Percentiles rank a stretch among this genome's conserved stretches.
These are phyloP conservation scores for Ceyx erithaca DNA, from an alignment of 2,797 vertebrate species.

Conservation along the genomic window DNA sequence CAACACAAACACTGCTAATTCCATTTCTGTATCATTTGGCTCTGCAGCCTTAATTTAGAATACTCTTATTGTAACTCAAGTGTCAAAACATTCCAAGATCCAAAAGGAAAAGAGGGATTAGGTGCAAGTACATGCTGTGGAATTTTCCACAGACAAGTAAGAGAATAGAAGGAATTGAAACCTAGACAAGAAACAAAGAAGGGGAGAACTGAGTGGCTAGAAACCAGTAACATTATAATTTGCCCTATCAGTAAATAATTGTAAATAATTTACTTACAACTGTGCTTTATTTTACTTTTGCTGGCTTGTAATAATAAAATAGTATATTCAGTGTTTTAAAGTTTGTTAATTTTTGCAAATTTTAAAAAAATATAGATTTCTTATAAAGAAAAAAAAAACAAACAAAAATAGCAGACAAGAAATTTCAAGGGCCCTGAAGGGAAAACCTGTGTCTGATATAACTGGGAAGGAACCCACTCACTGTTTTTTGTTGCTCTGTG, in stretches of 20 bases:
- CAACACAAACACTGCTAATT: neutral
- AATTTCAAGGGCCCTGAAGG: neutral
- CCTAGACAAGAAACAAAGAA: neutral
- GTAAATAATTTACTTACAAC: too few species aligned
- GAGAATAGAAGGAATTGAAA: neutral
- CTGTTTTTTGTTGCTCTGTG: neutral
- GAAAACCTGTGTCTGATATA: neutral
- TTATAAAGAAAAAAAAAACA: neutral
- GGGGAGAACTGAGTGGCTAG: neutral
- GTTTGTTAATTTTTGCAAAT: neutral
- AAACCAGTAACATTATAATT: neutral
- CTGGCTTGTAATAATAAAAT: neutral
- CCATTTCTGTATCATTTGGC: conserved; percentile 26
- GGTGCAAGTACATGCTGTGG: neutral
- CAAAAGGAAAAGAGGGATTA: conserved; percentile 29
- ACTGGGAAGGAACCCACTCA: neutral
- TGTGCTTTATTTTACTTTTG: conserved; percentile 1
- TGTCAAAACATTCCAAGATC: conserved; percentile 35
- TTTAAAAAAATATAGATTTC: neutral
- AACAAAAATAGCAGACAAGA: neutral
- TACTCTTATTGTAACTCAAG: neutral
- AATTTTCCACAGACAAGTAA: neutral
- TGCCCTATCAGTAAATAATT: neutral
- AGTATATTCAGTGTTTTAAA: neutral
- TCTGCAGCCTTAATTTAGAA: neutral